phyloP scores from a whole-genome alignment of 1,140 invertebrate genomes.

The Olivierus martensii region DNA sequence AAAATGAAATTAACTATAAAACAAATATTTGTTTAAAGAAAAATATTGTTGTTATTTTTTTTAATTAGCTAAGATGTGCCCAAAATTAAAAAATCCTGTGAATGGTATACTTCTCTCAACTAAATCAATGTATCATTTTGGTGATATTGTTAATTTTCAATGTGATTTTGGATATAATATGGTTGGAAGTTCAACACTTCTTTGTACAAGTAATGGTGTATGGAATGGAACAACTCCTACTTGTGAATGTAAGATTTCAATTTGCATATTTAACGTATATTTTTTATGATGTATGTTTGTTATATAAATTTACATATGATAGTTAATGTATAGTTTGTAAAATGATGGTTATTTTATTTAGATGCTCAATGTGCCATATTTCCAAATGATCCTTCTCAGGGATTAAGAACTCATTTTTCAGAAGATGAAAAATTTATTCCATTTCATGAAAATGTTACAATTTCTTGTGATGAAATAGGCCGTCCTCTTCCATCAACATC shows the following conservation, averaged over 20 bases:
- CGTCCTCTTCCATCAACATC: conserved; percentile 60
- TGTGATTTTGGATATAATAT: conserved; percentile 92
- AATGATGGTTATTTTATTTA: conserved; percentile 29
- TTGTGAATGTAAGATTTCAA: conserved; percentile 59
- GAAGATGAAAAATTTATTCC: conserved; percentile 66
- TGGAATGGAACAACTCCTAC: conserved; percentile 90
- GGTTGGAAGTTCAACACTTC: conserved; percentile 56
- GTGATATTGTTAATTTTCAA: conserved; percentile 78
- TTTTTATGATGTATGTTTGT: no score
- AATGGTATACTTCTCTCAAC: conserved; percentile 79
- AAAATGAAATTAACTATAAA: no score
- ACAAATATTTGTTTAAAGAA: no score
- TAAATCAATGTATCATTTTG: conserved; percentile 68
- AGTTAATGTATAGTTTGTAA: background rate
- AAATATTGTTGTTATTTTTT: background rate
- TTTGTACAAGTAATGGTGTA: conserved; percentile 74
- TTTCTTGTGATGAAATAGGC: conserved; percentile 61
- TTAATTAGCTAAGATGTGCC: conserved; percentile 58
- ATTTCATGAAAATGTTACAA: conserved; percentile 77
- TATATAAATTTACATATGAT: no score
- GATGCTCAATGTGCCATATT: conserved; percentile 79
- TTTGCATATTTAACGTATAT: no score
- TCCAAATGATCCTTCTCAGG: conserved; percentile 75
- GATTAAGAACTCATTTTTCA: conserved; percentile 51
- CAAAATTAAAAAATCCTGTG: conserved; percentile 57